Conservation (phyloP, 2,888 invertebrate species). For the Selenia dentaria region DNA sequence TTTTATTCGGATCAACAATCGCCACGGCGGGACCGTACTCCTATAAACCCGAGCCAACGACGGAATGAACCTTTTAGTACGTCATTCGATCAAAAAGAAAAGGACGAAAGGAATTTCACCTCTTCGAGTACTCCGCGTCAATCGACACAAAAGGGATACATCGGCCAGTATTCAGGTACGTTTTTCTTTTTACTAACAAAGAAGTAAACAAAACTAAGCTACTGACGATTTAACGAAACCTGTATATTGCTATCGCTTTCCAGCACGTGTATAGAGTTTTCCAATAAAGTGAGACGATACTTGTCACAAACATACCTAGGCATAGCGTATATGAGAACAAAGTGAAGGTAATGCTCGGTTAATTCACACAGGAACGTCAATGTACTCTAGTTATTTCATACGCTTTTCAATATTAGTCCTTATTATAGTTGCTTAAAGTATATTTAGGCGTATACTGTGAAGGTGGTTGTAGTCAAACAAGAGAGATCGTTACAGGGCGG, state of each 20-base stretch:
- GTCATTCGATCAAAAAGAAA: slow-evolving; percentile 40
- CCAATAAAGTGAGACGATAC: slow-evolving; percentile 6
- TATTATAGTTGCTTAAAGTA: slow-evolving; percentile 17
- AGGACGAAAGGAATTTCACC: slow-evolving; percentile 39
- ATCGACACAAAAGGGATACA: slow-evolving; percentile 38
- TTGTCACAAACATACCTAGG: too few species aligned
- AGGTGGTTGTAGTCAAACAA: slow-evolving; percentile 25
- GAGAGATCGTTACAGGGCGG: slow-evolving; percentile 40
- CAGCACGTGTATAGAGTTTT: not conserved
- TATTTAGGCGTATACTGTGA: slow-evolving; percentile 1
- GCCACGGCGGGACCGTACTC: slow-evolving; percentile 40
- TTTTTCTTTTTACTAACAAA: slow-evolving; percentile 18
- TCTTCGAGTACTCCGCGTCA: slow-evolving; percentile 37
- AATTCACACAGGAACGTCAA: slow-evolving; percentile 36
- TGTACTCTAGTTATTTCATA: slow-evolving; percentile 13
- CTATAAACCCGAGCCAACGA: slow-evolving; percentile 41
- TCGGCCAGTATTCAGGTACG: slow-evolving; percentile 41
- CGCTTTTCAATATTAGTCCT: slow-evolving; percentile 16
- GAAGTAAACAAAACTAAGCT: not conserved
- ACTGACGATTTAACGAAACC: not conserved
- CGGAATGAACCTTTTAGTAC: slow-evolving; percentile 45
- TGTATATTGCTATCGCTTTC: too few species aligned
- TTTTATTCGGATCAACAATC: slow-evolving; percentile 36
- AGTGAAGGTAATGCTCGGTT: too few species aligned
- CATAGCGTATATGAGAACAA: too few species aligned